A percentile compares a stretch with the other conserved stretches of the same genome.
These are phyloP conservation scores for Delia radicum DNA, from an alignment of 1,140 invertebrate genomes.

Conservation along the genomic window DNA sequence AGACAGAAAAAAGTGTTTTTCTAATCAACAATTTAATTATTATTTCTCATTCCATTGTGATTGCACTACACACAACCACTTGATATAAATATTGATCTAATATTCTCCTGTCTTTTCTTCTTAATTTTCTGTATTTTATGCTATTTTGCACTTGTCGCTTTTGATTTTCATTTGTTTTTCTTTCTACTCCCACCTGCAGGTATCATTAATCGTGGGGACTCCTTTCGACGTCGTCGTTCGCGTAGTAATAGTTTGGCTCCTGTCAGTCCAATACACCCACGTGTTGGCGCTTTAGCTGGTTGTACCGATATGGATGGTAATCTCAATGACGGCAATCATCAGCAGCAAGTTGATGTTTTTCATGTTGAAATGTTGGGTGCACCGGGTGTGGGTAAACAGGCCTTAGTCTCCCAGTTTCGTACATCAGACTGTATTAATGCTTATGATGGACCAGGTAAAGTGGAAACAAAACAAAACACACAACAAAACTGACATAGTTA, in stretches of 20 bases:
- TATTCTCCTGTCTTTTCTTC: too few relatives aligned
- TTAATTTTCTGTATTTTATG: too few relatives aligned
- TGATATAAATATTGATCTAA: too few relatives aligned
- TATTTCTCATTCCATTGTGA: too few relatives aligned
- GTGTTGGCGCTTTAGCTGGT: constrained; percentile 47
- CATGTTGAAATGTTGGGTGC: constrained; percentile 82
- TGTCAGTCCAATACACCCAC: constrained; percentile 50
- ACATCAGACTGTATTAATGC: constrained; percentile 94
- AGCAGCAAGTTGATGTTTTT: constrained; percentile 62
- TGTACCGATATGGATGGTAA: constrained; percentile 51
- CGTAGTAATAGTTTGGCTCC: constrained; percentile 75
- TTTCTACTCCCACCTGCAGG: constrained; percentile 61
- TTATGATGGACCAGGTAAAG: constrained; percentile 77
- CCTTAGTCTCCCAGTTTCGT: constrained; percentile 88
- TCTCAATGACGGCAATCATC: constrained; percentile 44
- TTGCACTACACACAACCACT: too few relatives aligned
- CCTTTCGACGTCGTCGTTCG: constrained; percentile 76
- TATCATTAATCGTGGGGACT: constrained; percentile 86
- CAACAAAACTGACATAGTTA: neutral
- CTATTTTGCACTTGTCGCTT: neutral
- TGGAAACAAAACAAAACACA: neutral
- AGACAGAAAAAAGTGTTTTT: too few relatives aligned
- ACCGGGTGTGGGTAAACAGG: constrained; percentile 86
- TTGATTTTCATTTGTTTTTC: neutral
- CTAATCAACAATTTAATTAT: too few relatives aligned